Conservation (phyloP, 2,113 vertebrate genomes). For the Gymnocephalus cernua region DNA sequence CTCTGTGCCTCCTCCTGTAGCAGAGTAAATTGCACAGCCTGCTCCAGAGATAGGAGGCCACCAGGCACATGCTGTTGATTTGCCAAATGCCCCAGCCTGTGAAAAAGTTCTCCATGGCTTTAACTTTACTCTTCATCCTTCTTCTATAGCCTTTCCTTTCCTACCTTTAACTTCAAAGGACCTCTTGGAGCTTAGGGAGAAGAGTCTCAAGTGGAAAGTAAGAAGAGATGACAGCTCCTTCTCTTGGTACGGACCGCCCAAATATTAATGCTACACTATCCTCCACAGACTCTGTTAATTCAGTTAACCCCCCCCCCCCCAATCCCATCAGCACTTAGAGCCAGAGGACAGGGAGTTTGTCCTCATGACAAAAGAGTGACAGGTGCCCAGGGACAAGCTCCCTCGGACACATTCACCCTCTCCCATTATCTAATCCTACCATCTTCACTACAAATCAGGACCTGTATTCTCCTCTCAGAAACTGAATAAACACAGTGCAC, state of each 20-base stretch:
- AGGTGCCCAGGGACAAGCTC: constrained; percentile 84
- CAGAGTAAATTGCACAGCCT: constrained; percentile 83
- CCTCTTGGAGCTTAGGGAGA: constrained; percentile 35
- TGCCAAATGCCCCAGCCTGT: constrained; percentile 88
- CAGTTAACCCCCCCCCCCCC: constrained; percentile 33
- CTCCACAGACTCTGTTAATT: constrained; percentile 55
- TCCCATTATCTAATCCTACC: constrained; percentile 24
- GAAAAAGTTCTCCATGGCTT: constrained; percentile 80
- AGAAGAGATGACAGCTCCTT: constrained; percentile 45
- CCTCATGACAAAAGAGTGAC: constrained; percentile 86
- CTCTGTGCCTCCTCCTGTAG: constrained; percentile 80
- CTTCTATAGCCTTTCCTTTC: neutral
- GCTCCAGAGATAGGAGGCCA: constrained; percentile 87
- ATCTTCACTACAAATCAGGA: neutral
- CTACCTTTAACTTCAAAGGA: constrained; percentile 41
- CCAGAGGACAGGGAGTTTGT: constrained; percentile 79
- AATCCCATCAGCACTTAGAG: constrained; percentile 44
- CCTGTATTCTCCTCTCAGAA: constrained; percentile 19
- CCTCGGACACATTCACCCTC: constrained; percentile 1
- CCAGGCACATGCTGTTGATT: constrained; percentile 86
- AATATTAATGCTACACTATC: constrained; percentile 44
- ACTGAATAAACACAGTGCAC: neutral
- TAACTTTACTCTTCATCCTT: constrained; percentile 59
- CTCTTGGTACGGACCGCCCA: constrained; percentile 43
- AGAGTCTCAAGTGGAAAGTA: constrained; percentile 40